A percentile compares a stretch with the other conserved stretches of the same genome.
Conservation (phyloP, 2,113 vertebrate species). For the Rhinolophus sinicus region DNA sequence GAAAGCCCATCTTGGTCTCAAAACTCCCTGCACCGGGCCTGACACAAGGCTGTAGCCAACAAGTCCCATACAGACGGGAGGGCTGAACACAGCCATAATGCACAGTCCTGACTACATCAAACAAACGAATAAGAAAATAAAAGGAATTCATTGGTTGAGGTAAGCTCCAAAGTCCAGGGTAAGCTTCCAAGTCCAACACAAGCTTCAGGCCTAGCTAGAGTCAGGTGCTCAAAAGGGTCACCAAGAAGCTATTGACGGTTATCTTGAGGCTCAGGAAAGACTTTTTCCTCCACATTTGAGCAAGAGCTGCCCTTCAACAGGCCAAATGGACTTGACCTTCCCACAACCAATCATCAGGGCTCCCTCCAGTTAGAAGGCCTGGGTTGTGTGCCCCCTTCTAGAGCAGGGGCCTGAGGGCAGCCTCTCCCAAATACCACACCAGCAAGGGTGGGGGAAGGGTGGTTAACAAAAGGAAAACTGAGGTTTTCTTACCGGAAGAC, state of each 20-base stretch:
- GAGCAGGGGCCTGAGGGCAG: not conserved
- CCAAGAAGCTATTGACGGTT: not conserved
- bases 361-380: not conserved
- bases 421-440: not conserved
- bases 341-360: not conserved
- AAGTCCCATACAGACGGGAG: not conserved
- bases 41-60: not conserved
- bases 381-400: not conserved
- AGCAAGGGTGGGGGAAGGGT: not conserved
- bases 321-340: not conserved
- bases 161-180: not conserved
- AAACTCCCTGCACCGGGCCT: not conserved
- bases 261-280: not conserved
- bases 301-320: not conserved
- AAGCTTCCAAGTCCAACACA: not conserved
- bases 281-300: not conserved
- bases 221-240: not conserved
- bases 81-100: not conserved
- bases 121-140: not conserved
- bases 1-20: not conserved
- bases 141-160: not conserved
- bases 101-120: not conserved
- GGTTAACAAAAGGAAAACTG: not conserved
- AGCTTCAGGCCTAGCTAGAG: not conserved
- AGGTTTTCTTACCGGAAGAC: not conserved